Evolutionary conservation across 2,888 invertebrate genomes (phyloP), one percentile per base, ranked within the genome.

Genomic region (Monopis laevigella): DNA sequence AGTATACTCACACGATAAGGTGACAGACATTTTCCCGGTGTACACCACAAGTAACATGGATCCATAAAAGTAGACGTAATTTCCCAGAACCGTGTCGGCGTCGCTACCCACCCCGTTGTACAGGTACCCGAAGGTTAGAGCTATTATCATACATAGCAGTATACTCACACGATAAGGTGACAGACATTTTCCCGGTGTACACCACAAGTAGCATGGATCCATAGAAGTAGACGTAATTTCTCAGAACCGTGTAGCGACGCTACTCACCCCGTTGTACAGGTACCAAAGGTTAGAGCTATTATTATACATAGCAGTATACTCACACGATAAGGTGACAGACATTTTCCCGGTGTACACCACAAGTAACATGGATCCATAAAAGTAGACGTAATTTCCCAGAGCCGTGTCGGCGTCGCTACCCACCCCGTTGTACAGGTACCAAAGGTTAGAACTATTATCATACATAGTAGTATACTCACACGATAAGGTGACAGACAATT

Each of bases 141-240:
- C 95, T 40, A 96, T 93, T 4, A 88, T 65, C 35, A 95, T n/a
- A n/a, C n/a, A n/a, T n/a, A n/a, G n/a, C n/a, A n/a, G n/a, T n/a
- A n/a, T n/a, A 87, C 94, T 92, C 81, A 96, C 96, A 96, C 48
- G 94, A 92, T 50, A 97, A 77, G 6, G 95, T 93, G 28, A 96
- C 96, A 2, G 96, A 93, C 96, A 97, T 96, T n/a, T n/a, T n/a
- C n/a, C 96, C 95, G 7, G 96, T 95, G 62, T 96, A 97, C 47
- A 96, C 93, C 34, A 95, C 85, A 44, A 97, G 87, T 41, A 97
- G 75, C 64, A 93, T 86, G 10, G 93, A 89, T 46, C 96, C 96
- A 65, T 96, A 96, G 12, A 96, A 71, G 61, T 93, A 96, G 8
- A 93, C 92, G 49, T 93, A 92, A 74, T 97, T 97, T 47, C 92